A percentile compares a stretch with the other conserved stretches of the same genome.
Conservation (phyloP, 2,113 vertebrate species). For the Crotophaga sulcirostris region DNA sequence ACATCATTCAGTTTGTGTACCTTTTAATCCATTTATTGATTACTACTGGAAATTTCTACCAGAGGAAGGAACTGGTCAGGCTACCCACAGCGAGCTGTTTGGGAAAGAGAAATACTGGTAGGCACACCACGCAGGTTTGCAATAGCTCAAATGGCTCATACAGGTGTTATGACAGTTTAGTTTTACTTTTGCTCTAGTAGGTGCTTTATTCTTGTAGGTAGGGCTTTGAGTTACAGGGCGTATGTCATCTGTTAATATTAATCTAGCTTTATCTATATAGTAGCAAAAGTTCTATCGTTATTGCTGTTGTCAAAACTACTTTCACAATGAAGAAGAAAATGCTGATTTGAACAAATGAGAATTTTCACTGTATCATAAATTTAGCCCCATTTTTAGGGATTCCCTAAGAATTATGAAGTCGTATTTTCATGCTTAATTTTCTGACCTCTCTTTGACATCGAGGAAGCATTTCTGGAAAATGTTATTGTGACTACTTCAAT, state of each 20-base stretch:
- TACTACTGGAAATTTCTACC: neutral
- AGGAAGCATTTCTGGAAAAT: neutral
- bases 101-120: neutral
- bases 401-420: neutral
- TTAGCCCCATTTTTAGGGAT: neutral
- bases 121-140: neutral
- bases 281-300: neutral
- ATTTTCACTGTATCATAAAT: neutral
- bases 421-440: neutral
- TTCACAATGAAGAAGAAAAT: neutral
- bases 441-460: neutral
- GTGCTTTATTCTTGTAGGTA: neutral
- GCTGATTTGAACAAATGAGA: neutral
- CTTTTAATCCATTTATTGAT: constrained; percentile 3
- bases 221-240: accelerated
- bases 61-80: neutral
- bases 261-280: neutral
- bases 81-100: neutral
- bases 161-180: neutral
- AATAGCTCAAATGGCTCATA: neutral
- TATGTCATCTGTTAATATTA: neutral
- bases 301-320: neutral
- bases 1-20: neutral
- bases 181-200: neutral
- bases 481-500: neutral